Percentiles rank a stretch among this genome's conserved stretches.
Evolutionary conservation across 2,113 vertebrate genomes (phyloP).

Genomic region (Baryphthengus martii): DNA sequence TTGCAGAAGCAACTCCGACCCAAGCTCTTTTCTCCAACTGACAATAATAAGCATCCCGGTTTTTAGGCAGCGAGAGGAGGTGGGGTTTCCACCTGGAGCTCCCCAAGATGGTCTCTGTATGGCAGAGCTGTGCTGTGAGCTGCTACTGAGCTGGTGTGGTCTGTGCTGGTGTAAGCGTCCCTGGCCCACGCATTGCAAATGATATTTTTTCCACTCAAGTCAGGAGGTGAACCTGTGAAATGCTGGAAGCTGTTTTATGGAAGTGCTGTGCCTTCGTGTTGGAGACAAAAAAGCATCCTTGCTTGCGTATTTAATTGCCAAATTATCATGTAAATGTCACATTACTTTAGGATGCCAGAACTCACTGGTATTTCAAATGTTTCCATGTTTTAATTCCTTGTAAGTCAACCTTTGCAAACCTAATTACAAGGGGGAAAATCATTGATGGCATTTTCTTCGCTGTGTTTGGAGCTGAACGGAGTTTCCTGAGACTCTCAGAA

Average conservation of each 20-base stretch:
- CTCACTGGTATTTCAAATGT: slow-evolving; percentile 44
- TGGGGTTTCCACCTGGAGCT: background rate
- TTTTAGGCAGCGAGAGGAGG: background rate
- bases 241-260: background rate
- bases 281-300: background rate
- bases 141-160: background rate
- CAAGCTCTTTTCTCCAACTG: rapidly evolving
- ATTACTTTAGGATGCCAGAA: slow-evolving; percentile 23
- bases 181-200: rapidly evolving
- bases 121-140: background rate
- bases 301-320: slow-evolving; percentile 39
- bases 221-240: background rate
- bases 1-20: background rate
- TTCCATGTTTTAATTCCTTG: slow-evolving; percentile 41
- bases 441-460: background rate
- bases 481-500: background rate
- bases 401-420: slow-evolving; percentile 46
- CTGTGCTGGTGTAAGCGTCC: background rate
- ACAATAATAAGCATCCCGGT: background rate
- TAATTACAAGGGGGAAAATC: slow-evolving; percentile 12
- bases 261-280: background rate
- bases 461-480: background rate
- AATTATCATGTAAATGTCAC: slow-evolving; percentile 64
- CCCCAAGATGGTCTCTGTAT: rapidly evolving
- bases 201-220: background rate